phyloP scores from a whole-genome alignment of 2,797 vertebrate genomes.

The Luscinia luscinia region DNA sequence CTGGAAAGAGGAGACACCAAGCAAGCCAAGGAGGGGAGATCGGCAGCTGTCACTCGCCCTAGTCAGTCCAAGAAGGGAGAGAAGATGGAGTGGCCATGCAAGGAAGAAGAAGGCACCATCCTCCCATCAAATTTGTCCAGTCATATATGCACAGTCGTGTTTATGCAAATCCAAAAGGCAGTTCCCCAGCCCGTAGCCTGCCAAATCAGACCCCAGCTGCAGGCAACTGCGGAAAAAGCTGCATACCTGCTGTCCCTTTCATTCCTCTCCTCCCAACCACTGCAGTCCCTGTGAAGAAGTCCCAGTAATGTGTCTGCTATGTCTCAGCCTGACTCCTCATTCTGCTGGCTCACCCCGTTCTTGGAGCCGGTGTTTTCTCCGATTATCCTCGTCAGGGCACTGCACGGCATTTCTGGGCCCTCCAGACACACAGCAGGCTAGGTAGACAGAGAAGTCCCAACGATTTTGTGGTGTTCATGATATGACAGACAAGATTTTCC shows the following conservation, averaged over 20 bases:
- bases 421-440: slow-evolving; percentile 61
- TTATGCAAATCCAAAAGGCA: slow-evolving; percentile 43
- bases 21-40: slow-evolving; percentile 33
- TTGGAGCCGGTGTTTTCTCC: slow-evolving; percentile 59
- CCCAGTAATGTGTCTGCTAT: slow-evolving; percentile 47
- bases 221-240: slow-evolving; percentile 44
- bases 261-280: slow-evolving; percentile 65
- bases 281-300: slow-evolving; percentile 62
- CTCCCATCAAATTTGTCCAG: neutral
- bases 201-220: slow-evolving; percentile 37
- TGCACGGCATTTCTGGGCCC: slow-evolving; percentile 58
- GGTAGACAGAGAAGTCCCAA: slow-evolving; percentile 60
- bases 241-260: slow-evolving; percentile 67
- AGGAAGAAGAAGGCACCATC: slow-evolving; percentile 31
- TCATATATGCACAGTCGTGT: neutral
- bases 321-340: slow-evolving; percentile 64
- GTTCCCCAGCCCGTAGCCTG: slow-evolving; percentile 23
- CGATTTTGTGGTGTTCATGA: slow-evolving; percentile 27
- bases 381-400: slow-evolving; percentile 58
- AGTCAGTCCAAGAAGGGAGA: slow-evolving; percentile 12
- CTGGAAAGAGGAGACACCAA: slow-evolving; percentile 28
- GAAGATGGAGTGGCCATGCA: slow-evolving; percentile 42
- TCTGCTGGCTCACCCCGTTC: slow-evolving; percentile 63
- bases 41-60: neutral
- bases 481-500: slow-evolving; percentile 50